Evolutionary conservation across 2,797 vertebrate genomes (phyloP), one percentile per base, ranked within the genome.

Genomic region (Gymnocypris eckloni): DNA sequence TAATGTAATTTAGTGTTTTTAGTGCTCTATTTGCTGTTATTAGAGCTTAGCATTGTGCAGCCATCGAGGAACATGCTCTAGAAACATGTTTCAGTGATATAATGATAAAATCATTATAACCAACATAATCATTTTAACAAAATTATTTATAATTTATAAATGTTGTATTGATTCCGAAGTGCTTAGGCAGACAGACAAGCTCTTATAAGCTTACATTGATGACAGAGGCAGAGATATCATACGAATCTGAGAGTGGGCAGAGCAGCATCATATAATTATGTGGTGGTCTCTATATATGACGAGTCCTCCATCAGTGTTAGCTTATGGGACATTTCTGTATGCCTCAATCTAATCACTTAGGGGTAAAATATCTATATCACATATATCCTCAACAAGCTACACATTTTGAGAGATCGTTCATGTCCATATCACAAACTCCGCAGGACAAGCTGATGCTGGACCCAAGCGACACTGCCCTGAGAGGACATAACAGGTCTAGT

Each of bases 21-120:
- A 41, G 41, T 77, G 43, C 76, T 43, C 43, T 70, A 86, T 90
- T 79, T 83, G 41, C 77, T 87, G 73, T 69, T 76, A 84, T 86
- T 86, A 80, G 84, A 83, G 77, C 28, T 52, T 43, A 33, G 52
- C 41, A 2, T 78, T 43, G 56, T 25, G 64, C 64, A 81, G 13
- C 18, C 28, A 70, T 70, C 8, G 0, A 39, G 12, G 45, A 54
- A 70, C 22, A 1, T 4, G 1, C 18, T 54, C 59, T 64, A 59
- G n/a, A 69, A 69, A 37, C 25, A 16, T 50, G 18, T 59, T 56
- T 59, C 15, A 15, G 18, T 2, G 0, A 33, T 33, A 33, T 33
- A 33, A 33, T 8, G 12, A 22, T 12, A 70, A 70, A 70, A 39
- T 67, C 66, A 41, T 71, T 28, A 41, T 71, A 13, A 8, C 16